These are phyloP conservation scores for Anolis carolinensis DNA, from an alignment of 2,113 vertebrate genomes.

Conservation along the genomic window DNA sequence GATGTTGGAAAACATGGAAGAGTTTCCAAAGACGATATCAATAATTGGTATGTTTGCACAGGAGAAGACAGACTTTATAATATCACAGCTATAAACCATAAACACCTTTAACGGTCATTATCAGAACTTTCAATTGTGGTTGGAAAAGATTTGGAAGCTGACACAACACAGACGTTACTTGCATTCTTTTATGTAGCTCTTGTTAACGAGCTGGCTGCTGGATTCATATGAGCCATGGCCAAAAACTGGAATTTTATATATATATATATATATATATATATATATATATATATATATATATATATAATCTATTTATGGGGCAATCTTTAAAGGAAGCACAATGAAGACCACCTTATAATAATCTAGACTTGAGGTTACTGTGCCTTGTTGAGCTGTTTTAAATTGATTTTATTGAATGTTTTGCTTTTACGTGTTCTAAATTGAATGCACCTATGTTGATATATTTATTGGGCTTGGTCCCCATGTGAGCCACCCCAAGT, in stretches of 20 bases:
- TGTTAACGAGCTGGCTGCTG: neutral
- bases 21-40: neutral
- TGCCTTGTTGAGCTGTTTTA: too few species aligned
- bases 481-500: too few species aligned
- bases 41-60: neutral
- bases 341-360: neutral
- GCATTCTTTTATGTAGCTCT: neutral
- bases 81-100: neutral
- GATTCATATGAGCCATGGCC: neutral
- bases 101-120: neutral
- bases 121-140: neutral
- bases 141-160: neutral
- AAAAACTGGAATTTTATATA: too few species aligned
- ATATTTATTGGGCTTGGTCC: too few species aligned
- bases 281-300: too few species aligned
- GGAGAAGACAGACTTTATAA: neutral
- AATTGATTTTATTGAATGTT: too few species aligned
- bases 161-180: neutral
- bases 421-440: too few species aligned
- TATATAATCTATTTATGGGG: too few species aligned
- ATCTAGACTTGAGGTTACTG: neutral
- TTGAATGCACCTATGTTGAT: too few species aligned
- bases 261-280: too few species aligned
- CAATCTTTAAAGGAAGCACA: neutral
- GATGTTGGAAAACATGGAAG: neutral